Base-by-base conservation (phyloP, 2,888 invertebrate species). In the Eudemis profundana region DNA sequence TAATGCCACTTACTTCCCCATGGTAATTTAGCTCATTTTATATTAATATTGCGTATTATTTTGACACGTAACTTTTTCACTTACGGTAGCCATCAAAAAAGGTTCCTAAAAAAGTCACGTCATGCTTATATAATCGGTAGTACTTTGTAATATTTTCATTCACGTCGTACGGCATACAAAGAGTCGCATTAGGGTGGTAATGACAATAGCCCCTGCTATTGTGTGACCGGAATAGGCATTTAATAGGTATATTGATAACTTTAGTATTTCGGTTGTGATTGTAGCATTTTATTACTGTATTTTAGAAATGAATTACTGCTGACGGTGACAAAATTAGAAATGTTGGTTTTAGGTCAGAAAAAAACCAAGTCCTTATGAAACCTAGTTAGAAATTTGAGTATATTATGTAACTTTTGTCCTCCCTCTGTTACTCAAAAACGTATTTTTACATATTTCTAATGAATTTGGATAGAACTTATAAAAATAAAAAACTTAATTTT, bases 181-280 rank as follows among this genome's bases (percentile, higher is more conserved):
- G 5, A 50, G 12, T 33, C 33, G 10, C 33, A 50, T 50, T 50
- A 33, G 5, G 15, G 50, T 17, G 29, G 17, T 17, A n/a, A 10
- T 33, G 5, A 15, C 4, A 29, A 33, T n/a, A n/a, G n/a, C n/a
- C n/a, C n/a, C n/a, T n/a, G 15, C 50, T 50, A 27, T 50, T 50
- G 27, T 50, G 50, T 50, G 50, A 33, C 12, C 50, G 17, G 17
- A 50, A 50, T 50, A 15, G 50, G 17, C 33, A 17, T 33, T 50
- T 50, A 33, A 50, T 33, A 33, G 33, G 33, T 33, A 33, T 10
- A 33, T 8, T 33, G 10, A 33, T 33, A 33, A 33, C 33, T 7
- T 3, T 1, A 8, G 8, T 23, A 23, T 33, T 33, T 10, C 33
- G 33, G 33, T 10, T 10, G 10, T 33, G 10, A 33, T 33, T 5